These are phyloP conservation scores for Luffia ferchaultella DNA, from an alignment of 2,888 invertebrate genomes.

Conservation along the genomic window DNA sequence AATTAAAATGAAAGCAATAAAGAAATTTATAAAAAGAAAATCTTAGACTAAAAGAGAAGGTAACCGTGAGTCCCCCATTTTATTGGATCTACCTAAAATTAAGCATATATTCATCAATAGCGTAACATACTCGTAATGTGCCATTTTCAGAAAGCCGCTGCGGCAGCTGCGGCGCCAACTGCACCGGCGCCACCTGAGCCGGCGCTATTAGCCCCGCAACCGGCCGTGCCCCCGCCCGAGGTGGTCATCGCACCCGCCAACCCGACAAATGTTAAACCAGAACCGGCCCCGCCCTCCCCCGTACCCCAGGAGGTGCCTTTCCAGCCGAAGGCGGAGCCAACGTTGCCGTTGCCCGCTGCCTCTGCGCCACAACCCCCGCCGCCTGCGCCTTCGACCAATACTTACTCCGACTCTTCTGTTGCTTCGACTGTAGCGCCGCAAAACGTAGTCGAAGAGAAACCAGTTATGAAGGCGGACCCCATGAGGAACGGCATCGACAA, in stretches of 20 bases:
- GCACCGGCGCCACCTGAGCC: slow-evolving; percentile 2
- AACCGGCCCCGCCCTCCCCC: slow-evolving; percentile 17
- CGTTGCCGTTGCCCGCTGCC: slow-evolving; percentile 24
- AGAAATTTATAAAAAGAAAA: no score
- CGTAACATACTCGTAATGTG: no score
- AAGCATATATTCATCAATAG: no score
- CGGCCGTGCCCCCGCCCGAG: slow-evolving; percentile 10
- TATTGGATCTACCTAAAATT: no score
- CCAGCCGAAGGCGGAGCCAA: slow-evolving; percentile 19
- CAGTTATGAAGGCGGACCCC: slow-evolving; percentile 33
- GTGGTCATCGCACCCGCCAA: slow-evolving; percentile 13
- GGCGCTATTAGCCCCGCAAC: slow-evolving; percentile 4
- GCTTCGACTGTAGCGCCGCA: slow-evolving; percentile 23
- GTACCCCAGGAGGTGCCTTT: slow-evolving; percentile 15
- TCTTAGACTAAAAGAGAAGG: no score
- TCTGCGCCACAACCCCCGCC: slow-evolving; percentile 25
- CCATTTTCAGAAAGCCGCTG: slow-evolving; percentile 28
- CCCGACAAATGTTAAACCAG: slow-evolving; percentile 30
- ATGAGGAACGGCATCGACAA: slow-evolving; percentile 55
- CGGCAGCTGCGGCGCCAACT: not conserved
- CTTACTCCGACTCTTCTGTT: slow-evolving; percentile 27
- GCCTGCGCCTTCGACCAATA: slow-evolving; percentile 22
- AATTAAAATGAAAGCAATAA: no score
- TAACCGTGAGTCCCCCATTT: no score
- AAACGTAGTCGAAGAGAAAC: slow-evolving; percentile 35